Conservation (phyloP, 1,140 invertebrate genomes). For the Calycopis cecrops region DNA sequence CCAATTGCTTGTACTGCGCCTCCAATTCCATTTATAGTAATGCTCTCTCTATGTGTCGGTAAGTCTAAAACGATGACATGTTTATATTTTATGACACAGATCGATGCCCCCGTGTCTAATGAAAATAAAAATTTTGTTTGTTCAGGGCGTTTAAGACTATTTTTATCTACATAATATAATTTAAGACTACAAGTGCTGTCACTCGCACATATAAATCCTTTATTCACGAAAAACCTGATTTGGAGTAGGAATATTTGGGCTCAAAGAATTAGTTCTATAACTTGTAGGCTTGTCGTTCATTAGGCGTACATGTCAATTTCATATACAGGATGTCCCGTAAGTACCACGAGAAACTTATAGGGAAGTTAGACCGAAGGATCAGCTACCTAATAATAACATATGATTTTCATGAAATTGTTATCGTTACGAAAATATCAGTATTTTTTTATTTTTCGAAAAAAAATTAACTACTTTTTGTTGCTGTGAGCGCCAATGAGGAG, state of each 20-base stretch:
- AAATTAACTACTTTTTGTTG: no score
- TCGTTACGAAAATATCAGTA: no score
- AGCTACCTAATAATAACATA: no score
- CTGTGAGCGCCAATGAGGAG: no score
- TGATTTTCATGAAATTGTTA: no score
- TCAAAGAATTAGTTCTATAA: neutral
- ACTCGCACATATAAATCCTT: neutral
- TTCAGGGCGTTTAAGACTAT: neutral
- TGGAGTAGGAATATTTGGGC: neutral
- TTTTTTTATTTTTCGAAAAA: no score
- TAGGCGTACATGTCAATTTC: neutral
- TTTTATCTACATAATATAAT: neutral
- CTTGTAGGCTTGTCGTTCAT: neutral
- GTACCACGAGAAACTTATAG: no score
- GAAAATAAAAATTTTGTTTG: no score
- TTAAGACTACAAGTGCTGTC: neutral
- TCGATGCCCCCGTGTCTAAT: conserved; percentile 28
- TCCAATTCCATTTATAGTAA: conserved; percentile 27
- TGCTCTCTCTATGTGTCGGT: conserved; percentile 22
- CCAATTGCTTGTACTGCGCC: conserved; percentile 29
- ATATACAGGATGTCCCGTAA: no score
- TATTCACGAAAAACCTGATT: neutral
- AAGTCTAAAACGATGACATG: conserved; percentile 18
- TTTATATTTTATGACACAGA: conserved; percentile 25
- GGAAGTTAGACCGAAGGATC: no score